Evolutionary conservation across 2,888 invertebrate genomes (phyloP).

Genomic region (Glaucopsyche alexis): DNA sequence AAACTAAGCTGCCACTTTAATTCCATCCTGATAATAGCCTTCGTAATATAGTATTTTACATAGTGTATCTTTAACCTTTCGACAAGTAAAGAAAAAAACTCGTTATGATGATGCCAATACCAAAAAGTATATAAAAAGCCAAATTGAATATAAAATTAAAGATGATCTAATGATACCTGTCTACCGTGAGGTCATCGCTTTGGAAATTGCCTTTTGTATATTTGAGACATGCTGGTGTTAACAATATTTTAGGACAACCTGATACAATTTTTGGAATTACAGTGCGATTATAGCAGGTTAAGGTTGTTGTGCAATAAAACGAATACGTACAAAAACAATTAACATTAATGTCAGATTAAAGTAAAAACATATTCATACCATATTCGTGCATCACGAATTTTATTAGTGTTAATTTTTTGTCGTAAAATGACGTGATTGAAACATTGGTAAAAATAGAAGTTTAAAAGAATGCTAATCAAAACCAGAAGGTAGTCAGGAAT

Average conservation of each 20-base stretch:
- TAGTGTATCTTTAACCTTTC: not conserved
- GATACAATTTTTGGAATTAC: not conserved
- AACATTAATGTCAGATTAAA: conserved; percentile 14
- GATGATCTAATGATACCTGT: conserved; percentile 17
- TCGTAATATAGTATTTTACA: not conserved
- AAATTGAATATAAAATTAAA: conserved; percentile 1
- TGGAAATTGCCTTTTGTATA: not conserved
- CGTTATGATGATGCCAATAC: not conserved
- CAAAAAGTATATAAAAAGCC: not conserved
- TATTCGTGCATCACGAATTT: conserved; percentile 1
- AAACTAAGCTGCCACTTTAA: not conserved
- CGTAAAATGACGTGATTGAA: not conserved
- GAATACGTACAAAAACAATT: conserved; percentile 12
- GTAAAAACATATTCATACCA: not conserved
- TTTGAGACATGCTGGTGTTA: not conserved
- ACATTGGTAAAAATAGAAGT: not conserved
- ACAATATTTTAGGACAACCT: conserved; percentile 3
- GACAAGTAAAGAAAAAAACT: not conserved
- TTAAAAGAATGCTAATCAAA: not conserved
- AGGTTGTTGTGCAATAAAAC: conserved; percentile 1
- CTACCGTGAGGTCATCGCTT: conserved; percentile 4
- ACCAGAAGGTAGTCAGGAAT: not conserved
- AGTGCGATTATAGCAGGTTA: not conserved
- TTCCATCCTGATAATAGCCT: not conserved
- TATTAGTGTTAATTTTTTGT: conserved; percentile 14